Conservation (phyloP, 1,140 invertebrate genomes). For the Drosophila quadrilineata region DNA sequence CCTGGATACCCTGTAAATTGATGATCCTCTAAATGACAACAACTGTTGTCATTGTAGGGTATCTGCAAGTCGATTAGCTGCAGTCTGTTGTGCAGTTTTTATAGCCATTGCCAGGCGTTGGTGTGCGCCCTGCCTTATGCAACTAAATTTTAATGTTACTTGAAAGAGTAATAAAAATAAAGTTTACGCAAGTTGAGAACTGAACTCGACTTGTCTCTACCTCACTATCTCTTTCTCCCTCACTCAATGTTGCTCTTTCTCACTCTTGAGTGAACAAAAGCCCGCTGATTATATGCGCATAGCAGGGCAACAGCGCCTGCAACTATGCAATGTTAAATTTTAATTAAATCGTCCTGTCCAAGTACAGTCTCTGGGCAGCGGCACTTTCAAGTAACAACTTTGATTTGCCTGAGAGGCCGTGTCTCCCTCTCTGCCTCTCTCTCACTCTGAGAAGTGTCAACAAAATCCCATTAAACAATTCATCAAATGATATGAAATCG, state of each 20-base stretch:
- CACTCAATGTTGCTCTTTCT: no score
- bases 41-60: neutral
- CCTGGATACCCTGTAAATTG: slow-evolving; percentile 6
- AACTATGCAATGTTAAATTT: slow-evolving; percentile 65
- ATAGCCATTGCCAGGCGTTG: slow-evolving; percentile 22
- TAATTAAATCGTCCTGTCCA: slow-evolving; percentile 63
- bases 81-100: slow-evolving; percentile 29
- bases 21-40: no score
- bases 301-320: slow-evolving; percentile 15
- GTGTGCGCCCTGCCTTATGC: slow-evolving; percentile 49
- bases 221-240: neutral
- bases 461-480: slow-evolving; percentile 55
- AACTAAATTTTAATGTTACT: slow-evolving; percentile 79
- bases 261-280: no score
- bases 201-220: neutral
- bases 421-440: no score
- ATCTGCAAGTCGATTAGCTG: neutral
- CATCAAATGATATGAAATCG: slow-evolving; percentile 66
- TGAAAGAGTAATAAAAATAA: slow-evolving; percentile 79
- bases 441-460: slow-evolving; percentile 65
- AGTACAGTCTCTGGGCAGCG: slow-evolving; percentile 1
- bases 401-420: neutral
- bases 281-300: slow-evolving; percentile 58
- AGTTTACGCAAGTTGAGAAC: slow-evolving; percentile 70
- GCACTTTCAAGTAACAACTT: neutral